Percentiles rank a stretch among this genome's conserved stretches.
These are phyloP conservation scores for Bubo blakistoni DNA, from an alignment of 2,113 vertebrate genomes.

Conservation along the genomic window DNA sequence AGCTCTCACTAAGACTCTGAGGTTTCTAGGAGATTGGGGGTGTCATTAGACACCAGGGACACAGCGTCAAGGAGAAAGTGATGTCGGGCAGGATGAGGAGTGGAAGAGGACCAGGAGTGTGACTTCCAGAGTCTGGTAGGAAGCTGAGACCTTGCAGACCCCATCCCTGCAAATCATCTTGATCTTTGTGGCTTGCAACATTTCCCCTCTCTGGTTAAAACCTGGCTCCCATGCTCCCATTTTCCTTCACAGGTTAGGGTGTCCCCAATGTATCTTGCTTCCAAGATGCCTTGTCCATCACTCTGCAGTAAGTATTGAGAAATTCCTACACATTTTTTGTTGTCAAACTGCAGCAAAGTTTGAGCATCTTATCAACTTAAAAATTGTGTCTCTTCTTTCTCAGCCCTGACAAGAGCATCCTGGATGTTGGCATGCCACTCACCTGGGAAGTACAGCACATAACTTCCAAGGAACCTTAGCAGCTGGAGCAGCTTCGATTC, in stretches of 20 bases:
- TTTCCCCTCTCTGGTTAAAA: neutral
- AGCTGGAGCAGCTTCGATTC: neutral
- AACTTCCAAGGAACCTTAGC: conserved; percentile 8
- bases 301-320: neutral
- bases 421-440: neutral
- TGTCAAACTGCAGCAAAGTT: neutral
- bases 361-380: neutral
- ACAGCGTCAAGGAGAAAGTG: neutral
- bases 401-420: neutral
- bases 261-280: neutral
- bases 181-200: neutral
- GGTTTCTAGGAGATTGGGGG: neutral
- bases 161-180: neutral
- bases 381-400: neutral
- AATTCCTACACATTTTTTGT: neutral
- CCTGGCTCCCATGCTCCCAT: neutral
- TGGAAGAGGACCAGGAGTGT: neutral
- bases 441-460: neutral
- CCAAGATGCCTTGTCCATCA: neutral
- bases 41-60: neutral
- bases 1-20: neutral
- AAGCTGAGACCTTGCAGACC: neutral
- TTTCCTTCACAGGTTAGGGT: neutral
- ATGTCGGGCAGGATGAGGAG: neutral
- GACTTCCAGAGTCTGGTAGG: neutral